These are phyloP conservation scores for Drosophila tsacasi DNA, from an alignment of 1,140 invertebrate genomes.

Conservation along the genomic window DNA sequence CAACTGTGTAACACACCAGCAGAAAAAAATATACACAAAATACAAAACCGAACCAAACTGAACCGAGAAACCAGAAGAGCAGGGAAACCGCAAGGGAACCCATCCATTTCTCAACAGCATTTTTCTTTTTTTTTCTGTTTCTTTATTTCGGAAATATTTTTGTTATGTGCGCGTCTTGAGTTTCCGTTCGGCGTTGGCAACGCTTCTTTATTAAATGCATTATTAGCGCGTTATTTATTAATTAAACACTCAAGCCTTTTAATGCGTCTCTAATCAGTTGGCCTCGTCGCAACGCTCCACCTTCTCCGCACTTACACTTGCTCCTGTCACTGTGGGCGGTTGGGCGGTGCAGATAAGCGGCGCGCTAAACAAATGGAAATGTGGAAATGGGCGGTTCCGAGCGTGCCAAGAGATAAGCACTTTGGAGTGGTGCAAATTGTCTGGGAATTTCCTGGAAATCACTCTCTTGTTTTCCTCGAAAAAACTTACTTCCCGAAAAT, in stretches of 20 bases:
- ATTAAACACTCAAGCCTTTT: constrained; percentile 76
- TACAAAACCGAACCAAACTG: constrained; percentile 28
- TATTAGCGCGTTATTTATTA: constrained; percentile 83
- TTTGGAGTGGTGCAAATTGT: constrained; percentile 32
- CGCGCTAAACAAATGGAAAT: constrained; percentile 53
- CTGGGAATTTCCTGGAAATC: constrained; percentile 62
- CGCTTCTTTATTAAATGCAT: constrained; percentile 68
- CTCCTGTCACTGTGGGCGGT: constrained; percentile 11
- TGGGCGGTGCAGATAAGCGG: constrained; percentile 54
- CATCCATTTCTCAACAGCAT: constrained; percentile 43
- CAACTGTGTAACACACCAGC: constrained; percentile 36
- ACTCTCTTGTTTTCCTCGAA: constrained; percentile 30
- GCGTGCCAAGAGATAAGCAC: constrained; percentile 47
- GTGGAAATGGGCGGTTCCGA: constrained; percentile 54
- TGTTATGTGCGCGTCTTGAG: constrained; percentile 25
- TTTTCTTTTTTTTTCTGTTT: constrained; percentile 6
- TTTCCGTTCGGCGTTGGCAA: constrained; percentile 26
- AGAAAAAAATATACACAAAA: constrained; percentile 23
- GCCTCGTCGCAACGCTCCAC: constrained; percentile 17
- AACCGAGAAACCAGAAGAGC: constrained; percentile 21
- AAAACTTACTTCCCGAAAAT: constrained; percentile 19
- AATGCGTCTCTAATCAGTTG: constrained; percentile 63
- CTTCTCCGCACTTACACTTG: background rate
- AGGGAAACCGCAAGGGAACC: constrained; percentile 42
- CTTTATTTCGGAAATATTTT: constrained; percentile 37